Evolutionary conservation across 23 tunicate genomes (phyloP), one percentile per base, ranked within the genome.

Genomic region (Pegea sp.): DNA sequence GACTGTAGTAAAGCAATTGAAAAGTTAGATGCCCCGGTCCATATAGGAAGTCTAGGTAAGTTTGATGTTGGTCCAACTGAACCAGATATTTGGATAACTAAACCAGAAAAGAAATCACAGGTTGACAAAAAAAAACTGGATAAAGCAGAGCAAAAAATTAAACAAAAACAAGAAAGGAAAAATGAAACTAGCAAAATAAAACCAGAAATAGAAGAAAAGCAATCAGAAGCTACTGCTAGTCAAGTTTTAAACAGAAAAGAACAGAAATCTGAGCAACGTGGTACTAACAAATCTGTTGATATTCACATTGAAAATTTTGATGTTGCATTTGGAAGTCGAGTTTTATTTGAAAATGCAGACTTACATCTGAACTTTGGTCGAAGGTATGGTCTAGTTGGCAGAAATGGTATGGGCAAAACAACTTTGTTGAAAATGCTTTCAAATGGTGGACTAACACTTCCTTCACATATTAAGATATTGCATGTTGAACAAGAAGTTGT

Each of bases 401-500:
- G 86, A 50, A 91, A 91, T 58, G 99, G 99, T 26, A 64, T 80
- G 52, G 99, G 99, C 2, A 91, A 91, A 67, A 78, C 99, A 5
- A 91, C 99, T 28, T 64, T 91, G 23, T 58, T 91, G 0, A 81
- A 81, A 63, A 84, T 84, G 95, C 30, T 84, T 19, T 84, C 95
- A 26, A 69, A 71, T n/a, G 23, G 90, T 24, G 61, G 46, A 60
- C 55, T 91, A 25, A 33, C 71, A 4, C 44, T 91, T 44, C 99
- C 99, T 0, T 42, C 54, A 16, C 81, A 91, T 67, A 63, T 91
- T 52, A 23, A 67, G 1, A 52, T 91, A 22, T 56, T 91, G 19
- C 99, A 91, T 64, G 99, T 91, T 21, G 99, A 91, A 43, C 99
- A 91, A 38, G 99, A 91, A 48, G 99, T 91, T 4, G 93, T 89